Evolutionary conservation across 2,888 invertebrate genomes (phyloP).

Genomic region (Seira sanloemensis): DNA sequence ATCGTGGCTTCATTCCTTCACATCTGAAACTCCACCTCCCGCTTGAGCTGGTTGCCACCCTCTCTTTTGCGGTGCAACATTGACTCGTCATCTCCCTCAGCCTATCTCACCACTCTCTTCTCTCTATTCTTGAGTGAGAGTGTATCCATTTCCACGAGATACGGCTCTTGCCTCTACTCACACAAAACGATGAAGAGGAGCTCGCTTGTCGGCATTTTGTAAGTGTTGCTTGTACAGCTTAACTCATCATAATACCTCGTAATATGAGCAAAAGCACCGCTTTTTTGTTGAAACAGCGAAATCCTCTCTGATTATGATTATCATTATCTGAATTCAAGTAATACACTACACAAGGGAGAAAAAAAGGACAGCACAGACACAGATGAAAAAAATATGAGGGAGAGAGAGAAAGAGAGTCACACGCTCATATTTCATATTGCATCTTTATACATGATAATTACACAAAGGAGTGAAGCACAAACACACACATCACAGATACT

Average conservation of each 20-base stretch:
- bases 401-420: slow-evolving; percentile 48
- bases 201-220: background rate
- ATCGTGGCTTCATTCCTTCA: background rate
- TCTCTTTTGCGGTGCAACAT: slow-evolving; percentile 65
- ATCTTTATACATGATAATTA: slow-evolving; percentile 42
- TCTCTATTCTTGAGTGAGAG: slow-evolving; percentile 21
- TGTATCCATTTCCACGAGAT: background rate
- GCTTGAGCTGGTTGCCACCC: slow-evolving; percentile 48
- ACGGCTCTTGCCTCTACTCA: background rate
- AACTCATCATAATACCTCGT: slow-evolving; percentile 13
- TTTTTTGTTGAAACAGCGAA: background rate
- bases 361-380: background rate
- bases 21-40: slow-evolving; percentile 64
- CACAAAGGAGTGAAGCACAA: background rate
- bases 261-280: slow-evolving; percentile 11
- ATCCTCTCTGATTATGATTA: background rate
- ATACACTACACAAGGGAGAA: background rate
- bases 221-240: background rate
- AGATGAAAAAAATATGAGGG: slow-evolving; percentile 29
- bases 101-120: slow-evolving; percentile 56
- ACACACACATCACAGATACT: background rate
- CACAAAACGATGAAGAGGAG: background rate
- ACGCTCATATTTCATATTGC: slow-evolving; percentile 61
- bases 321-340: background rate
- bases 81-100: slow-evolving; percentile 44